Base-by-base conservation (phyloP, 2,113 vertebrate species). In the Callipepla squamata region DNA sequence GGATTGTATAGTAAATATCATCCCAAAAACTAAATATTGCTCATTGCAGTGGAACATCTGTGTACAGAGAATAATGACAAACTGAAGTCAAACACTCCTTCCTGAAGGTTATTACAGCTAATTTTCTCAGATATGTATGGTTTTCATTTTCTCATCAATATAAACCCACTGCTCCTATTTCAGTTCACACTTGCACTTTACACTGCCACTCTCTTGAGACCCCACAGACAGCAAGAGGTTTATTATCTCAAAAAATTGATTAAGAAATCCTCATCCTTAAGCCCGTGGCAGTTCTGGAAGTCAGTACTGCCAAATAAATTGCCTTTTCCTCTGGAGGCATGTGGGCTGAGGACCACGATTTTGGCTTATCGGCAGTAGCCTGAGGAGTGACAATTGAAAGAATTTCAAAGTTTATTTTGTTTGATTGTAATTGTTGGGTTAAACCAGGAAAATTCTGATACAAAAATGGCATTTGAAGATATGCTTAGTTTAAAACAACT, bases 1-100 rank as follows among this genome's bases (percentile, higher is more conserved):
- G 57, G 47, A 68, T 85, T 85, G 78, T 50, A 83, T 8, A 68
- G 65, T 72, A 94, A 94, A 69, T 38, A 87, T 26, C 10, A 82
- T 80, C 28, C 40, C 22, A 80, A 85, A 95, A 92, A 9, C 2
- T 30, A 87, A 83, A 53, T 63, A 89, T 8, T 72, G 44, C 6
- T 75, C 9, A 55, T 25, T 10, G 42, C 1, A 3, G 20, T 30
- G 32, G 75, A 92, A 89, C 13, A 12, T 67, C 47, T 89, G 32
- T 85, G 47, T 70, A 63, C 38, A 48, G 51, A 87, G 30, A 78
- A 59, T 21, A 89, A 79, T 18, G 55, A 74, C 4, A 50, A 87
- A 65, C 9, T 48, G 40, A 89, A 94, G 34, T n/a, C 65, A 62
- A 72, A 77, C 12, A 59, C 21, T 32, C 67, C 40, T 13, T 36